A percentile compares a stretch with the other conserved stretches of the same genome.
Conservation (phyloP, 2,797 vertebrate genomes). For the Fringilla coelebs region DNA sequence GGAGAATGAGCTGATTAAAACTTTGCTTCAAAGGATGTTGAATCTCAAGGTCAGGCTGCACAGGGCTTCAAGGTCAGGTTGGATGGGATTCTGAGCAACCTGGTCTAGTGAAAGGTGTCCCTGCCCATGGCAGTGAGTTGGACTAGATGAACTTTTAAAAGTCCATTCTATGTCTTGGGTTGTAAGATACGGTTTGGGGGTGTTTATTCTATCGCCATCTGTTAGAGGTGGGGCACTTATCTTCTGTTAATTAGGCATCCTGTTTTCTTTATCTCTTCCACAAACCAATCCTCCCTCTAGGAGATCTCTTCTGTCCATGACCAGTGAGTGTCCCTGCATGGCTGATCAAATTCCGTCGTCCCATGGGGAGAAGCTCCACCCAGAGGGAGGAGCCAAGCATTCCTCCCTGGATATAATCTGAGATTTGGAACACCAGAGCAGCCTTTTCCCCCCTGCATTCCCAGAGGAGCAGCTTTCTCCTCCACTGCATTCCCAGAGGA, state of each 20-base stretch:
- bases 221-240: background rate
- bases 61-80: background rate
- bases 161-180: background rate
- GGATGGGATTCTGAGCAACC: background rate
- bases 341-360: background rate
- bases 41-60: background rate
- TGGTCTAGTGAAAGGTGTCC: background rate
- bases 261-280: background rate
- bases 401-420: background rate
- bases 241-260: background rate
- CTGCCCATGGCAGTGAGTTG: background rate
- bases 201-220: background rate
- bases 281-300: rapidly evolving
- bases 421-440: background rate
- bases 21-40: background rate
- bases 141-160: background rate
- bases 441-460: background rate
- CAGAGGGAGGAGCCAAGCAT: background rate
- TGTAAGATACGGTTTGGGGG: background rate
- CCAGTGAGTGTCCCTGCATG: rapidly evolving
- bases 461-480: too few relatives aligned
- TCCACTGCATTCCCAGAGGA: background rate
- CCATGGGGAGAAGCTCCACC: background rate
- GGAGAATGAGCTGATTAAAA: background rate
- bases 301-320: too few relatives aligned